These are phyloP conservation scores for Azorinus chamasolen DNA, from an alignment of 2,888 invertebrate genomes.

Conservation along the genomic window DNA sequence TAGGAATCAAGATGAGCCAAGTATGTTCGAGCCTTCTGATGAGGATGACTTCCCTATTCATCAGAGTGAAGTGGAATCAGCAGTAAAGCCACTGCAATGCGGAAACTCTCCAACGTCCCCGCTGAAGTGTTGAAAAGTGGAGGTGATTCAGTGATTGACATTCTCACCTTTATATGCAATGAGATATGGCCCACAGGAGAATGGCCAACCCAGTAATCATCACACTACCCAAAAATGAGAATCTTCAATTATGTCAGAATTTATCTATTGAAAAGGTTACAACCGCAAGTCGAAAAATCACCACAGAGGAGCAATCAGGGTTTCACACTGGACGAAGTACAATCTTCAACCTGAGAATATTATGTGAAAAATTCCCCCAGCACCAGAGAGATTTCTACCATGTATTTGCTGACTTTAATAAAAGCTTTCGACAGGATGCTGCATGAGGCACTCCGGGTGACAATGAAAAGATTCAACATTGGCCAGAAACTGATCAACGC, in stretches of 20 bases:
- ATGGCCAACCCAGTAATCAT: constrained; percentile 12
- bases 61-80: constrained; percentile 38
- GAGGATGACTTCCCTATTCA: constrained; percentile 27
- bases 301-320: constrained; percentile 43
- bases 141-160: constrained; percentile 8
- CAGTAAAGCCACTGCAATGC: constrained; percentile 39
- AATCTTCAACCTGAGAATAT: constrained; percentile 21
- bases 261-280: no score
- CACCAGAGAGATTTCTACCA: not conserved
- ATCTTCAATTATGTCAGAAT: no score
- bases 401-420: constrained; percentile 29
- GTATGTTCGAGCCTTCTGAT: not conserved
- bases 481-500: constrained; percentile 21
- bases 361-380: constrained; percentile 10
- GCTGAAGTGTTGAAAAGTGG: constrained; percentile 36
- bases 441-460: constrained; percentile 28
- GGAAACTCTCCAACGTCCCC: constrained; percentile 46
- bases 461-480: constrained; percentile 35
- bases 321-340: constrained; percentile 36
- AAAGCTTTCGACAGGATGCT: constrained; percentile 40
- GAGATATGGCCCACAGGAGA: constrained; percentile 3
- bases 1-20: no score
- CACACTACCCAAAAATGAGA: constrained; percentile 32
- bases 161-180: not conserved
- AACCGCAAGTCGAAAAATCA: constrained; percentile 9